phyloP scores from a whole-genome alignment of 2,888 invertebrate genomes.

The Idaea biselata region DNA sequence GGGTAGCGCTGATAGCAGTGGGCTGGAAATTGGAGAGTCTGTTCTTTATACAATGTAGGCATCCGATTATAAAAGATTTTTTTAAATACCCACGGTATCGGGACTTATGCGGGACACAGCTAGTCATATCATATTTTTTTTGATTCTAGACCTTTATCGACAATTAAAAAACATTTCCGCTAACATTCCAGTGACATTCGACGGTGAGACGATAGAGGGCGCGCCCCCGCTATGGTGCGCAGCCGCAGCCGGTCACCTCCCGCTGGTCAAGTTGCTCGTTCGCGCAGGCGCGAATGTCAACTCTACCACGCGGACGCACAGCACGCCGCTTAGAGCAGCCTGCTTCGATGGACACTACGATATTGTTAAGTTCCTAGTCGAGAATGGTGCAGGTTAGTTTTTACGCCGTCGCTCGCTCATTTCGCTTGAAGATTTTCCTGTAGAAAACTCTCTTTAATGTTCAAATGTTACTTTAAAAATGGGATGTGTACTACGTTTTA shows the following conservation, averaged over 20 bases:
- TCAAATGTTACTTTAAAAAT: too few relatives aligned
- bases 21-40: too few relatives aligned
- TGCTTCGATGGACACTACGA: conserved; percentile 98
- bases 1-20: too few relatives aligned
- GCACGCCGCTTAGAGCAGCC: conserved; percentile 96
- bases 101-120: too few relatives aligned
- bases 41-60: too few relatives aligned
- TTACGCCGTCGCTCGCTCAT: neutral
- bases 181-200: conserved; percentile 89
- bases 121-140: too few relatives aligned
- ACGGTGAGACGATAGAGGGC: conserved; percentile 97
- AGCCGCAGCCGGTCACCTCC: conserved; percentile 95
- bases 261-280: conserved; percentile 91
- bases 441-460: too few relatives aligned
- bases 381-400: conserved; percentile 89
- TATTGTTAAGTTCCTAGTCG: conserved; percentile 95
- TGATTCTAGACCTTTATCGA: too few relatives aligned
- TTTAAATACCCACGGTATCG: too few relatives aligned
- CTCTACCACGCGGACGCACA: conserved; percentile 95
- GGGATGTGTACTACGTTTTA: too few relatives aligned
- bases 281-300: conserved; percentile 94
- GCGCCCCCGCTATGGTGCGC: conserved; percentile 99
- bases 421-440: too few relatives aligned
- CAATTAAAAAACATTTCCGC: neutral
- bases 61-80: too few relatives aligned